Evolutionary conservation across 2,113 vertebrate genomes (phyloP).

Genomic region (Hippocampus barbouri): DNA sequence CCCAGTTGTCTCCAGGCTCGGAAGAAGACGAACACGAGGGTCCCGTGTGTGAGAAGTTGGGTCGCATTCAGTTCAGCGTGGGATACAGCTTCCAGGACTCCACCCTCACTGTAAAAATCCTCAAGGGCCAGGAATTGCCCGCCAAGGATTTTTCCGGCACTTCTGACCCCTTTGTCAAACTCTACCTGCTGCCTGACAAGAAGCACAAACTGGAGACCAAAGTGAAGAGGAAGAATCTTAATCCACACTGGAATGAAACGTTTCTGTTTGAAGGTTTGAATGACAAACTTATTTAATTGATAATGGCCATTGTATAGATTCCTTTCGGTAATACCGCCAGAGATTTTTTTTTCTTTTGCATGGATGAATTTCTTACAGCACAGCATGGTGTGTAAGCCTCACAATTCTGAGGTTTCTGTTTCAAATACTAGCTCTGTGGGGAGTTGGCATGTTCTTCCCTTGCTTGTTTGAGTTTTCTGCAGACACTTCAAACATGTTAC

Average conservation of each 20-base stretch:
- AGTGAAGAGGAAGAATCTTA: slow-evolving; percentile 97
- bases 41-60: slow-evolving; percentile 87
- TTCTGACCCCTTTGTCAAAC: slow-evolving; percentile 97
- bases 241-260: slow-evolving; percentile 98
- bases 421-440: too few species aligned
- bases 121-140: slow-evolving; percentile 94
- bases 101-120: slow-evolving; percentile 95
- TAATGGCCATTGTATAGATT: too few species aligned
- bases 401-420: not conserved
- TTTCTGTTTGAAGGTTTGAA: slow-evolving; percentile 92
- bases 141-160: slow-evolving; percentile 99
- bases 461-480: too few species aligned
- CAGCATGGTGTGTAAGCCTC: not conserved
- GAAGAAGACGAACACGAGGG: slow-evolving; percentile 93
- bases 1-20: slow-evolving; percentile 89
- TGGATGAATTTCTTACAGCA: not conserved
- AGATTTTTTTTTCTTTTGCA: not conserved
- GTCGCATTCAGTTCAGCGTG: slow-evolving; percentile 96
- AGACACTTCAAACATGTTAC: too few species aligned
- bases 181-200: slow-evolving; percentile 97
- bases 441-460: not conserved
- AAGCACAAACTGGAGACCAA: slow-evolving; percentile 99
- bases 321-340: too few species aligned
- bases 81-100: slow-evolving; percentile 99
- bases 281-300: not conserved